These are phyloP conservation scores for Eleginops maclovinus DNA, from an alignment of 2,113 vertebrate genomes.

Conservation along the genomic window DNA sequence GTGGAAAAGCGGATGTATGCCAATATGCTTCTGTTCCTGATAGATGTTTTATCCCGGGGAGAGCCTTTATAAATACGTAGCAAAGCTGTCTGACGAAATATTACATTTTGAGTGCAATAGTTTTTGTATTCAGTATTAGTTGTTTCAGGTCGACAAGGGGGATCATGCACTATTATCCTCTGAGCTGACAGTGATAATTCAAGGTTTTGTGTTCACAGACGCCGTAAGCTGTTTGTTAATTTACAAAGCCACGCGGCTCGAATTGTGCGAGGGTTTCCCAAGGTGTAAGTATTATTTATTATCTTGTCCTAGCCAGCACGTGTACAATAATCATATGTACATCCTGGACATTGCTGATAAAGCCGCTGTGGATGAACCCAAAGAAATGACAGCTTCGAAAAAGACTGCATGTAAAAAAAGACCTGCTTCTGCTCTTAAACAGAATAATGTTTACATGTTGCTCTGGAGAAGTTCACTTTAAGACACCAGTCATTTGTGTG, in stretches of 20 bases:
- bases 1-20: slow-evolving; percentile 75
- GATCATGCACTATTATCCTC: slow-evolving; percentile 64
- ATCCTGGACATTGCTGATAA: slow-evolving; percentile 49
- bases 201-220: slow-evolving; percentile 56
- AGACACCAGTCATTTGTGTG: neutral
- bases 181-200: slow-evolving; percentile 64
- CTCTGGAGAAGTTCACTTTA: neutral
- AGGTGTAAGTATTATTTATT: slow-evolving; percentile 43
- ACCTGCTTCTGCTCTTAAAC: neutral
- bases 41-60: slow-evolving; percentile 71
- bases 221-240: slow-evolving; percentile 53
- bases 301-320: slow-evolving; percentile 42
- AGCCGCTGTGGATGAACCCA: neutral
- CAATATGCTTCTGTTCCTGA: slow-evolving; percentile 72
- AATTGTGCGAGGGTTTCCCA: slow-evolving; percentile 50
- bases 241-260: slow-evolving; percentile 49
- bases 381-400: too few species aligned
- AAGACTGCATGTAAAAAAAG: neutral
- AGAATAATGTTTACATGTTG: neutral
- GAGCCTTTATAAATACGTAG: slow-evolving; percentile 62
- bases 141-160: slow-evolving; percentile 54
- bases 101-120: slow-evolving; percentile 71
- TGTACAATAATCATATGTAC: slow-evolving; percentile 29
- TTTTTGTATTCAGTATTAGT: slow-evolving; percentile 62
- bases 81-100: slow-evolving; percentile 79